Percentiles rank a stretch among this genome's conserved stretches.
phyloP scores from a whole-genome alignment of 2,113 vertebrate species.

The Pterocles burchelli region DNA sequence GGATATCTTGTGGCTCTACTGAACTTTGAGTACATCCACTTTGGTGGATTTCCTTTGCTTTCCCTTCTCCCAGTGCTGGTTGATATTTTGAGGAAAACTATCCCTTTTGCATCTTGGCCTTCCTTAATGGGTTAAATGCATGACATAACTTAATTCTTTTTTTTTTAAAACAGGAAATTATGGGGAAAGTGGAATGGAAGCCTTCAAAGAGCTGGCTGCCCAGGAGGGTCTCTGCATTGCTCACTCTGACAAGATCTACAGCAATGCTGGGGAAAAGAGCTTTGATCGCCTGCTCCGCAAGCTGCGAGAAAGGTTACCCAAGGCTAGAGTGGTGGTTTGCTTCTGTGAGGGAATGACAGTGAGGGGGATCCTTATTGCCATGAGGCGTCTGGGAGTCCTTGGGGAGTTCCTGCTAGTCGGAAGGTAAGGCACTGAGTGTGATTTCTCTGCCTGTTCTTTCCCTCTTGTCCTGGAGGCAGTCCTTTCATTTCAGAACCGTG shows the following conservation, averaged over 20 bases:
- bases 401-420: slow-evolving; percentile 95
- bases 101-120: not conserved
- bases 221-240: slow-evolving; percentile 96
- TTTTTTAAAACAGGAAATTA: slow-evolving; percentile 86
- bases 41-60: not conserved
- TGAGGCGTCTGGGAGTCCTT: slow-evolving; percentile 89
- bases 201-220: slow-evolving; percentile 96
- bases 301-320: slow-evolving; percentile 90
- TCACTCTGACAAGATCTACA: slow-evolving; percentile 99
- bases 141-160: not conserved
- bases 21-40: not conserved
- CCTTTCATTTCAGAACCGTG: not conserved
- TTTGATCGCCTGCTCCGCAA: slow-evolving; percentile 94
- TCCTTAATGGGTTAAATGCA: not conserved
- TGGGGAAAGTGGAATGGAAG: slow-evolving; percentile 98
- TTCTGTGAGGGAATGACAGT: slow-evolving; percentile 99
- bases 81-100: not conserved
- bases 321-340: slow-evolving; percentile 95
- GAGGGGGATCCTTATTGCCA: slow-evolving; percentile 92
- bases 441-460: not conserved
- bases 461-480: fast-evolving
- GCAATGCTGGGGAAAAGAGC: slow-evolving; percentile 94
- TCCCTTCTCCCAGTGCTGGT: not conserved
- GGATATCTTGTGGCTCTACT: not conserved
- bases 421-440: slow-evolving; percentile 78